Conservation (phyloP, 2,113 vertebrate genomes). For the Stigmatopora nigra region DNA sequence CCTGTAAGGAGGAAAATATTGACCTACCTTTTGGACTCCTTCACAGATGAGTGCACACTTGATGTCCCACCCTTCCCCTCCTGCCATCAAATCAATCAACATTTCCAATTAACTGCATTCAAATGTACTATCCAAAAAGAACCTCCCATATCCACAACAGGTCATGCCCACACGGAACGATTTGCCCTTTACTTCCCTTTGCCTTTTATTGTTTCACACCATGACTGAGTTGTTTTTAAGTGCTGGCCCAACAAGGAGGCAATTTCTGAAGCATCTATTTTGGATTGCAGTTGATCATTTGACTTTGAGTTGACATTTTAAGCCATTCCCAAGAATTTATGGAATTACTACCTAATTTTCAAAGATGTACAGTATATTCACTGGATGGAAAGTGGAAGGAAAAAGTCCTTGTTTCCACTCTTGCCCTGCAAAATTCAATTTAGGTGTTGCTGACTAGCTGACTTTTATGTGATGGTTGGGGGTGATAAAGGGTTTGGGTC, state of each 20-base stretch:
- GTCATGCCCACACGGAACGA: slow-evolving; percentile 25
- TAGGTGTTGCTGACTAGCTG: neutral
- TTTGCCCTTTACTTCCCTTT: slow-evolving; percentile 2
- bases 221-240: too few relatives aligned
- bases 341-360: too few relatives aligned
- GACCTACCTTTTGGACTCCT: slow-evolving; percentile 58
- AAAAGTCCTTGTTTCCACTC: neutral
- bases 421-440: neutral
- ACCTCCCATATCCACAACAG: slow-evolving; percentile 36
- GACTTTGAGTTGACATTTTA: too few relatives aligned
- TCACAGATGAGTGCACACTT: slow-evolving; percentile 60
- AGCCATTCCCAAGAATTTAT: too few relatives aligned
- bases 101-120: slow-evolving; percentile 67
- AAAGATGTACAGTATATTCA: too few relatives aligned
- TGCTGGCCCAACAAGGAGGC: too few relatives aligned
- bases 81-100: slow-evolving; percentile 70
- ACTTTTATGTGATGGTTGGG: neutral
- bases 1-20: slow-evolving; percentile 57
- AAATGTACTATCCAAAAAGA: slow-evolving; percentile 54
- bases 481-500: neutral
- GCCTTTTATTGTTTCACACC: neutral
- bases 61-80: slow-evolving; percentile 35
- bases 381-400: too few relatives aligned
- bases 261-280: too few relatives aligned
- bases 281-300: too few relatives aligned